Percentiles rank a stretch among this genome's conserved stretches.
Evolutionary conservation across 2,113 vertebrate species (phyloP).

Genomic region (Parus major): DNA sequence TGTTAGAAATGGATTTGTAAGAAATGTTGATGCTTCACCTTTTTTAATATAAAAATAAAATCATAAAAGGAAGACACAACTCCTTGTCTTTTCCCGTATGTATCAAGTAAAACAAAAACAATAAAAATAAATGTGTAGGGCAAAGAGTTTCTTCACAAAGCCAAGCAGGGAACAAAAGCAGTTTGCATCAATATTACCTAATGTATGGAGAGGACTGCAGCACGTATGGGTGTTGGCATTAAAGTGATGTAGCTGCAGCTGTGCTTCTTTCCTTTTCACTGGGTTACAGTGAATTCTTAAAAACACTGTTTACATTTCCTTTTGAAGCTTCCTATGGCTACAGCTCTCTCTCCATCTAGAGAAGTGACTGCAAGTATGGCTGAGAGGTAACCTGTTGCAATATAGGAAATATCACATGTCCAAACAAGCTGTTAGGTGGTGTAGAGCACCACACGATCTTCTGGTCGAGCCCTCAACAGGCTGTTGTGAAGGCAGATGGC

Average conservation of each 20-base stretch:
- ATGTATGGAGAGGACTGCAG: not conserved
- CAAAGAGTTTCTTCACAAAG: not conserved
- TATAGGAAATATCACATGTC: not conserved
- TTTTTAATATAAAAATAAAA: not conserved
- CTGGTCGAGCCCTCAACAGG: not conserved
- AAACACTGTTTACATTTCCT: not conserved
- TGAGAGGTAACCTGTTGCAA: not conserved
- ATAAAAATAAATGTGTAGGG: not conserved
- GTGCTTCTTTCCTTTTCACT: not conserved
- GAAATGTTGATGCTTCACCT: not conserved
- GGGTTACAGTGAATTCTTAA: not conserved
- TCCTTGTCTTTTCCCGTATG: not conserved
- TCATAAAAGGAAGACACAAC: not conserved
- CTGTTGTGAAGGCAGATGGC: not conserved
- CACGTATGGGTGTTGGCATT: not conserved
- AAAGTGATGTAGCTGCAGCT: not conserved
- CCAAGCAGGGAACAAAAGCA: not conserved
- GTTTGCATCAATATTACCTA: not conserved
- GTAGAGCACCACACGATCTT: fast-evolving
- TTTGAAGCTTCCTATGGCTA: not conserved
- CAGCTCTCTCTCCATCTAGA: not conserved
- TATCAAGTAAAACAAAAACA: not conserved
- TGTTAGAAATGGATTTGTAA: not conserved
- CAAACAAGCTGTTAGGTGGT: not conserved
- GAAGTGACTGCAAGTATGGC: not conserved